These are phyloP conservation scores for Melinaea menophilus DNA, from an alignment of 2,888 invertebrate genomes.

Conservation along the genomic window DNA sequence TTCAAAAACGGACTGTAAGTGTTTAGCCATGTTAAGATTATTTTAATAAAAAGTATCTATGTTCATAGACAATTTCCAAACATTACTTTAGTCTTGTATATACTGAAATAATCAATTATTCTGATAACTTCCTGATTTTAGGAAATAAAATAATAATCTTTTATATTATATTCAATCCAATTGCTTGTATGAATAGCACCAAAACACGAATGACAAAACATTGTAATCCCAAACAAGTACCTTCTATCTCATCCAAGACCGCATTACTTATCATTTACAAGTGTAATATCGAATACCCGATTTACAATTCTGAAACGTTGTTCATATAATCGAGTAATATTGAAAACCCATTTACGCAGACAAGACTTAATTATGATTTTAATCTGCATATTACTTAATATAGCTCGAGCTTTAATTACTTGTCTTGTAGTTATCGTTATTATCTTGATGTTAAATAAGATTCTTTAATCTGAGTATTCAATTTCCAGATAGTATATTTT, in stretches of 20 bases:
- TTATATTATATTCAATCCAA: conserved; percentile 3
- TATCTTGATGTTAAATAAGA: not conserved
- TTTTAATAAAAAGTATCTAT: too few relatives aligned
- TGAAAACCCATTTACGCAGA: conserved; percentile 31
- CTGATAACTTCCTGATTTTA: too few relatives aligned
- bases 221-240: conserved; percentile 13
- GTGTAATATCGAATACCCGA: conserved; percentile 38
- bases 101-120: too few relatives aligned
- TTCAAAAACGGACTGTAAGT: too few relatives aligned
- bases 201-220: conserved; percentile 21
- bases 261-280: conserved; percentile 39
- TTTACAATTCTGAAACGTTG: conserved; percentile 39
- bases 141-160: not conserved
- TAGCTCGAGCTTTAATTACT: conserved; percentile 2
- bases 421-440: not conserved
- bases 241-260: conserved; percentile 23
- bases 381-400: conserved; percentile 25
- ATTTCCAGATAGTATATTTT: too few relatives aligned
- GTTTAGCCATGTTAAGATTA: too few relatives aligned
- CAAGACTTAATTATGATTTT: conserved; percentile 33
- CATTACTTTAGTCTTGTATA: too few relatives aligned
- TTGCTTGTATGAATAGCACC: not conserved
- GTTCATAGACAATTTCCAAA: too few relatives aligned
- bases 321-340: conserved; percentile 36
- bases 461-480: too few relatives aligned